These are phyloP conservation scores for Orthosia gothica DNA, from an alignment of 2,888 invertebrate species.

Conservation along the genomic window DNA sequence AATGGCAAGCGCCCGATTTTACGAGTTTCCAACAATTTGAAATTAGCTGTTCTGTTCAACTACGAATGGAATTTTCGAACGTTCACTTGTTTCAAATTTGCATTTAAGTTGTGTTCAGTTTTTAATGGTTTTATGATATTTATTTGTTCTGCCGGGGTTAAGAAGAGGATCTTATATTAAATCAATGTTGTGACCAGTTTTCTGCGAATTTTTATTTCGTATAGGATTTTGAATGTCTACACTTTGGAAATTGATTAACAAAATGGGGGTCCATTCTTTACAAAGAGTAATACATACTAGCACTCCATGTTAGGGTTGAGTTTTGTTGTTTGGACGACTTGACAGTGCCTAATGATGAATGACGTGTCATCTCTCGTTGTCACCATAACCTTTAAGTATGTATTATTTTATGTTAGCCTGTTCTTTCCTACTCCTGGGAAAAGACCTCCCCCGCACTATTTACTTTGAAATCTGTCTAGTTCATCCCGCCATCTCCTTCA, in stretches of 20 bases:
- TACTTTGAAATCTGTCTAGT: too few species aligned
- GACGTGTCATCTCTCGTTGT: not conserved
- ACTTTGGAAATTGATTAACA: slow-evolving; percentile 1
- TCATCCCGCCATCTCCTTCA: too few species aligned
- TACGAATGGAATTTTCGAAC: slow-evolving; percentile 39
- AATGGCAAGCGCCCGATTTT: slow-evolving; percentile 67
- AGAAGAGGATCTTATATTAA: not conserved
- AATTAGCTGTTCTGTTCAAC: slow-evolving; percentile 53
- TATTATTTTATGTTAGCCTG: too few species aligned
- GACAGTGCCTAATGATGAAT: not conserved
- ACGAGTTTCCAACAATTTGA: slow-evolving; percentile 48
- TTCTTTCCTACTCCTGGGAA: too few species aligned
- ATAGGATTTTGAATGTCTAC: not conserved
- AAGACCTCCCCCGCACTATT: too few species aligned
- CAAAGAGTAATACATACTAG: not conserved
- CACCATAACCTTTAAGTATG: not conserved
- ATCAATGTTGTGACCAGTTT: not conserved
- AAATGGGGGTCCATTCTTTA: not conserved
- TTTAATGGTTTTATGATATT: slow-evolving; percentile 50
- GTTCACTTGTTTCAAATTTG: slow-evolving; percentile 55
- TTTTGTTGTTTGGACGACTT: slow-evolving; percentile 2
- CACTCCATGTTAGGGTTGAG: not conserved
- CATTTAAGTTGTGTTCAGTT: slow-evolving; percentile 53
- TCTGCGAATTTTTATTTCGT: not conserved
- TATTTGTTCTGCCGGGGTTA: slow-evolving; percentile 31